Evolutionary conservation across 1,140 invertebrate genomes (phyloP), one percentile per base, ranked within the genome.

Genomic region (Dolichoris vasculosae): DNA sequence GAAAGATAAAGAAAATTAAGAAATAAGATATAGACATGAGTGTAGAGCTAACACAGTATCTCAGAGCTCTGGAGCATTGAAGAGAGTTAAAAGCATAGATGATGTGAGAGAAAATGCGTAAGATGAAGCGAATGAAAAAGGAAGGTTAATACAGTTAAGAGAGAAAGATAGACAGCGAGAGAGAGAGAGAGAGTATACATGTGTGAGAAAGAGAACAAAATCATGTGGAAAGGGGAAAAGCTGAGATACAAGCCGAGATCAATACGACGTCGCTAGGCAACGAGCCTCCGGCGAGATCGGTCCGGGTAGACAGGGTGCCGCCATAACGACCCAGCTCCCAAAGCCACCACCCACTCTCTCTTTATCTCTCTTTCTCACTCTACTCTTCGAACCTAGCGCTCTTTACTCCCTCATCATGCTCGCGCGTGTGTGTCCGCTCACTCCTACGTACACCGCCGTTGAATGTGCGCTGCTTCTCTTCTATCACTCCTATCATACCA

Each of bases 231-330:
- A 90, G 88, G 88, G 89, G 90, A 91, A 90, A 92, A 89, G 88
- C 89, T 90, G 92, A 91, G 90, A 92, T 92, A 92, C 89, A 89
- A 89, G 88, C 48, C 87, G 91, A 93, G 92, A 93, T 93, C 92
- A 93, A 93, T 93, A 93, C 92, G 90, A 89, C 88, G 92, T 93
- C 90, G 92, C 92, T 93, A 93, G 91, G 92, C 92, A 93, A 93
- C 92, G 90, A 92, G 92, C 92, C 93, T 93, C 92, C 91, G 90
- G 92, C 91, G 89, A 92, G 92, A 91, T 87, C 90, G 91, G 92
- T 93, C 92, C 92, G 91, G 92, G 92, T 93, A 93, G 93, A 93
- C 93, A 93, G 93, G 91, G 92, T 93, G 93, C 92, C 93, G 93
- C 93, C 92, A 92, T 89, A 59, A 35, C 75, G 59, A n/a, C 87